These are phyloP conservation scores for Crematogaster levior DNA, from an alignment of 2,888 invertebrate species.

Conservation along the genomic window DNA sequence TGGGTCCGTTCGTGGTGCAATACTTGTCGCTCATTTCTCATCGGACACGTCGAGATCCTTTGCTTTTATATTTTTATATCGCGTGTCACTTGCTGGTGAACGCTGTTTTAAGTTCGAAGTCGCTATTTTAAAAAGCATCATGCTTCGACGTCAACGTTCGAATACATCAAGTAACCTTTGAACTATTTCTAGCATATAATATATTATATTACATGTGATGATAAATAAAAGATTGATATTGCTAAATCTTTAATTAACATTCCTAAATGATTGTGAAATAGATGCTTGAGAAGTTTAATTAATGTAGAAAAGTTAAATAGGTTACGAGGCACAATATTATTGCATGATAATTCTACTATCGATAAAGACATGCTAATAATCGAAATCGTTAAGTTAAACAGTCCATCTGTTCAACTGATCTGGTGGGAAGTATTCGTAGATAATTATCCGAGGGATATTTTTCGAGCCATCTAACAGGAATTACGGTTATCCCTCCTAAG, in stretches of 20 bases:
- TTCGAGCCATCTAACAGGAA: conserved; percentile 23
- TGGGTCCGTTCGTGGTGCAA: conserved; percentile 6
- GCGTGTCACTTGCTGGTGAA: not conserved
- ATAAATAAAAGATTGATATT: not conserved
- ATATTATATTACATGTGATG: not conserved
- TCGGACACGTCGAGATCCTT: no score
- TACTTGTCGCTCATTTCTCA: not conserved
- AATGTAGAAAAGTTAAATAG: conserved; percentile 2
- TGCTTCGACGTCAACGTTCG: not conserved
- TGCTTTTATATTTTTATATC: not conserved
- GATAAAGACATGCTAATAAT: conserved; percentile 13
- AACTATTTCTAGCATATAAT: not conserved
- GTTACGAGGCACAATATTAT: conserved; percentile 1
- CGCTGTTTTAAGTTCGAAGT: not conserved
- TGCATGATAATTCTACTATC: conserved; percentile 17
- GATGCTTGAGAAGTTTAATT: conserved; percentile 12
- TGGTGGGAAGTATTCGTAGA: conserved; percentile 12
- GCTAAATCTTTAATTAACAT: conserved; percentile 30
- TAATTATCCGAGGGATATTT: conserved; percentile 14
- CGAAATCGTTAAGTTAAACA: conserved; percentile 2
- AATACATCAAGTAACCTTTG: not conserved
- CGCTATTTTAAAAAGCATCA: not conserved
- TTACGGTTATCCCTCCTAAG: conserved; percentile 33
- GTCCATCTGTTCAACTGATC: not conserved
- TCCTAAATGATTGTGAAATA: not conserved